Base-by-base conservation (phyloP, 2,797 vertebrate genomes). In the Falco naumanni region DNA sequence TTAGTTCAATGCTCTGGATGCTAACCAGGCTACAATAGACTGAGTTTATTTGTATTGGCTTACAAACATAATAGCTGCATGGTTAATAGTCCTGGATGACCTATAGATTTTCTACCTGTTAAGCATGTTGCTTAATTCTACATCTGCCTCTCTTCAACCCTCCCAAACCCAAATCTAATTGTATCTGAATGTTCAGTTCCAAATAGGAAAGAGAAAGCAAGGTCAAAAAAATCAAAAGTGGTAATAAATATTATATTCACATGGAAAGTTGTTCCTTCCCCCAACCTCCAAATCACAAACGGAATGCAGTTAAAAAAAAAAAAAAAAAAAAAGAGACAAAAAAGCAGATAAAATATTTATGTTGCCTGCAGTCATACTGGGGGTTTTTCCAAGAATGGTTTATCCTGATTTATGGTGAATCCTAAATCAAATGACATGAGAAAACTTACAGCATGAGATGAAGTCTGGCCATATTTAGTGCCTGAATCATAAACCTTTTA, bases 281-380 rank as follows among this genome's bases (percentile, higher is more conserved):
- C 21, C 43, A 77, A 3, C 5, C 22, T 77, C 25, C 69, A 64
- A 93, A 82, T 83, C 33, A 47, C 16, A 77, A 89, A 68, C 60
- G 43, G 75, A 96, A 96, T 84, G 79, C 82, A 68, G 51, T 72
- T 84, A 34, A 34, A 34, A 34, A 14, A 76, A 64, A 83, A 71
- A 68, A 54, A 50, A 17, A 56, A 29, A n/a, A 34, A 34, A 70
- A 29, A 4, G 18, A 64, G 21, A 57, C 22, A n/a, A 68, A 92
- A 84, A 84, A 37, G 21, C 15, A 90, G 47, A 96, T 96, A 22
- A 97, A 97, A 97, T 96, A 97, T 97, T 97, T 96, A 97, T 85
- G 64, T 93, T 95, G 90, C 94, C 96, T 96, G 92, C 59, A 93
- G 95, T 84, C 74, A 83, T 84, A 72, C 64, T 60, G 56, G 84